Evolutionary conservation across 2,888 invertebrate species (phyloP), one percentile per base, ranked within the genome.

Genomic region (Idaea aversata): DNA sequence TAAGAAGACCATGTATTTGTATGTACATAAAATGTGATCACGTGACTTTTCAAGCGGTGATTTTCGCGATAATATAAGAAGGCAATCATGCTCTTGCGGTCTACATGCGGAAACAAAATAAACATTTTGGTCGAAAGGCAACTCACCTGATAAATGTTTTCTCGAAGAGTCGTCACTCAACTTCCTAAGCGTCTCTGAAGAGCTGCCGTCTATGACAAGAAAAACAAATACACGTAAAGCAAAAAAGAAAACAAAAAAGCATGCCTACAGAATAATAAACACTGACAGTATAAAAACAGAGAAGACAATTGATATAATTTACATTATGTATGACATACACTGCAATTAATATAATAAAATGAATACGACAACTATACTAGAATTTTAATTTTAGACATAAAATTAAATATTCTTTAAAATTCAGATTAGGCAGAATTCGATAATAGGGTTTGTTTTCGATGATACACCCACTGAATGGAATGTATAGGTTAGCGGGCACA

Each of bases 81-180:
- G 86, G 88, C 84, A 80, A 75, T 70, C 88, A 86, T 90, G 88
- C 89, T 59, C 58, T 15, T 15, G 6, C 58, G 15, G 6, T 59
- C 15, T 16, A 15, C 58, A 59, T 59, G 58, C 58, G 58, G 15
- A 15, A 59, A 59, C 16, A 59, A 16, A 15, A 16, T 60, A 36
- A 63, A 15, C 38, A 68, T 15, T 16, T 5, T 15, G 15, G 5
- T 58, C 15, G 15, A 59, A 59, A 15, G 58, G 58, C 58, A 59
- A 81, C 91, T 88, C 83, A 93, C 93, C 93, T 86, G 93, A 93
- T 77, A 93, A 86, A 83, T 92, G 92, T 88, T 93, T 93, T 87
- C 93, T 88, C 70, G 93, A 93, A 72, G 88, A 90, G 77, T 93
- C 93, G 87, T 93, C 93, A 78, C 93, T 93, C 74, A 89, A 84